Conservation (phyloP, 2,888 invertebrate genomes). For the Orthosia cruda region DNA sequence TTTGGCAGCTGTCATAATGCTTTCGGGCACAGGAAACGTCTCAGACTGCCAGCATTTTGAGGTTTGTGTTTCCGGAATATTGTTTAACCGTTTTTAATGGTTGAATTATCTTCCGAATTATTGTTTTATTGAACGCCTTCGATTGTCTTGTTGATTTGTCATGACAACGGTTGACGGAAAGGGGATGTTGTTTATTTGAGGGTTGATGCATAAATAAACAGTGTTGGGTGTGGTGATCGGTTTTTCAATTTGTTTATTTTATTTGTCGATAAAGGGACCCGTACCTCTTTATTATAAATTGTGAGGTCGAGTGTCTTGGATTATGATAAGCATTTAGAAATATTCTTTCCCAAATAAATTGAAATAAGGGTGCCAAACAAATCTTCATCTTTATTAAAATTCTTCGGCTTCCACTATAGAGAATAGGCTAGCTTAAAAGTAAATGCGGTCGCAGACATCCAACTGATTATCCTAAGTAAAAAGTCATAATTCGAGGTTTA, state of each 20-base stretch:
- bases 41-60: slow-evolving; percentile 50
- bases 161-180: slow-evolving; percentile 3
- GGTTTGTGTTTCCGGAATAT: slow-evolving; percentile 37
- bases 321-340: no score
- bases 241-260: not conserved
- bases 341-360: no score
- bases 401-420: no score
- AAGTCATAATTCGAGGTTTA: no score
- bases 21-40: slow-evolving; percentile 36
- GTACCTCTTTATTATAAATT: no score
- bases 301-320: no score
- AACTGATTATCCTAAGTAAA: no score
- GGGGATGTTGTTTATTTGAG: not conserved
- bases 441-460: no score
- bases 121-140: not conserved
- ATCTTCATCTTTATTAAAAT: no score
- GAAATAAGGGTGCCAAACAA: no score
- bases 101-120: slow-evolving; percentile 20
- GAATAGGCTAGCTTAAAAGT: no score
- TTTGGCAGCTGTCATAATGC: slow-evolving; percentile 65
- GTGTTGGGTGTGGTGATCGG: not conserved
- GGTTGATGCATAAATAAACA: not conserved
- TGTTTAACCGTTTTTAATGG: slow-evolving; percentile 32
- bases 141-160: slow-evolving; percentile 32
- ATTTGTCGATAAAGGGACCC: not conserved